Evolutionary conservation across 2,113 vertebrate genomes (phyloP).

Genomic region (Hypocryptadius cinnamomeus): DNA sequence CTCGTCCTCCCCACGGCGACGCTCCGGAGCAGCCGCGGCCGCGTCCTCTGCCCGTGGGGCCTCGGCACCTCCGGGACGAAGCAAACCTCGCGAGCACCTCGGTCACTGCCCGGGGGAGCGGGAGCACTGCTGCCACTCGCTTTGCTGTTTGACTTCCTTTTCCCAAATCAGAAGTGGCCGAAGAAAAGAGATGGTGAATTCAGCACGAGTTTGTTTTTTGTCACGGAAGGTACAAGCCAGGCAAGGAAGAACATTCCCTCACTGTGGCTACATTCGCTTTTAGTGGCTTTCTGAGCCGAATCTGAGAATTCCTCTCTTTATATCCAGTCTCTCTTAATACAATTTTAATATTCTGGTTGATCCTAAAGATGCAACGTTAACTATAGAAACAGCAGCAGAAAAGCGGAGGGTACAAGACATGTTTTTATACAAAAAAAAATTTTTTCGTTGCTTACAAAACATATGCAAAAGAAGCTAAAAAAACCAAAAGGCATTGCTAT

Average conservation of each 20-base stretch:
- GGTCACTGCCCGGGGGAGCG: neutral
- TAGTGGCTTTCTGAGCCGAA: slow-evolving; percentile 39
- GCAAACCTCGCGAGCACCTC: neutral
- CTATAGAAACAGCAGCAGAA: slow-evolving; percentile 74
- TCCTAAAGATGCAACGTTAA: slow-evolving; percentile 63
- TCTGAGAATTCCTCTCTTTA: slow-evolving; percentile 44
- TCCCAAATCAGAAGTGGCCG: neutral
- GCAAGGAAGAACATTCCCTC: neutral
- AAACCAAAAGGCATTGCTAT: slow-evolving; percentile 66
- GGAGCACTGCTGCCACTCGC: neutral
- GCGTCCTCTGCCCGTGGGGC: neutral
- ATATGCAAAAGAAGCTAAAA: slow-evolving; percentile 74
- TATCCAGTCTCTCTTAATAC: slow-evolving; percentile 64
- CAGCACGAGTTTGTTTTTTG: neutral
- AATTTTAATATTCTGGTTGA: slow-evolving; percentile 69
- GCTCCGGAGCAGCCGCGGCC: accelerated
- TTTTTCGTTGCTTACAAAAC: slow-evolving; percentile 74
- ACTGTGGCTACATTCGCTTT: slow-evolving; percentile 30
- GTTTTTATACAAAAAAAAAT: slow-evolving; percentile 69
- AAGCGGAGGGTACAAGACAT: slow-evolving; percentile 68
- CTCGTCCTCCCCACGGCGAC: accelerated
- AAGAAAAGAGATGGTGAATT: slow-evolving; percentile 34
- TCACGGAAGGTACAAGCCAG: slow-evolving; percentile 41
- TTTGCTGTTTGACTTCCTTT: neutral
- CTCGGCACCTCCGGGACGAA: neutral